phyloP scores from a whole-genome alignment of 2,113 vertebrate genomes.

The Psettodes erumei region DNA sequence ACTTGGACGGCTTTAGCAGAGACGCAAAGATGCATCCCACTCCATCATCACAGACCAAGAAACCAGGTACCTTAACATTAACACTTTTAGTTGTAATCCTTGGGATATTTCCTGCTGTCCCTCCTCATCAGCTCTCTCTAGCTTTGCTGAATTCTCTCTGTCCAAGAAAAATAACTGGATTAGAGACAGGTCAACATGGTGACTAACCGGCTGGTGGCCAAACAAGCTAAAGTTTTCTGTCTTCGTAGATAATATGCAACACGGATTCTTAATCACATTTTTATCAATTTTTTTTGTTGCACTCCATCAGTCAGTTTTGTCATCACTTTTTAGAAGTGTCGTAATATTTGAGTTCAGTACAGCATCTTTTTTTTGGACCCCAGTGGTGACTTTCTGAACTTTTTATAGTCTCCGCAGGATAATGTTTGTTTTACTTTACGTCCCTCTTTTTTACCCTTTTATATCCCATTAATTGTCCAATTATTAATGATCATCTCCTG shows the following conservation, averaged over 20 bases:
- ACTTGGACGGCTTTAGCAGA: slow-evolving; percentile 97
- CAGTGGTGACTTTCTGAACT: background rate
- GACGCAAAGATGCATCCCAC: slow-evolving; percentile 98
- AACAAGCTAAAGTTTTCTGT: slow-evolving; percentile 9
- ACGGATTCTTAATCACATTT: background rate
- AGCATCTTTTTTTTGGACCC: background rate
- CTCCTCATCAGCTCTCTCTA: slow-evolving; percentile 12
- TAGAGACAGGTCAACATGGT: slow-evolving; percentile 20
- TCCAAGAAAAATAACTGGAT: slow-evolving; percentile 22
- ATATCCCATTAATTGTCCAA: background rate
- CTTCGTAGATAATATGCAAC: background rate
- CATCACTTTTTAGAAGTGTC: background rate
- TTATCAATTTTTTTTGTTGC: background rate
- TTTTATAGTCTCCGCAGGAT: slow-evolving; percentile 4
- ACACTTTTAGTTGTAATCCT: background rate
- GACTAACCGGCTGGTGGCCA: slow-evolving; percentile 25
- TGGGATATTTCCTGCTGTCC: slow-evolving; percentile 7
- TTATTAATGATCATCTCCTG: no score
- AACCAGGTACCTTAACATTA: slow-evolving; percentile 87
- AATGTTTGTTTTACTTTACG: no score
- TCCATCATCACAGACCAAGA: slow-evolving; percentile 91
- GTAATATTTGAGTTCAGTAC: background rate
- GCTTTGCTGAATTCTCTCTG: slow-evolving; percentile 1
- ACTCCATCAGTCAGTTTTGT: background rate
- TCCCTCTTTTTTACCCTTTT: background rate